phyloP scores from a whole-genome alignment of 2,888 invertebrate genomes.

The Strigamia transsilvanica region DNA sequence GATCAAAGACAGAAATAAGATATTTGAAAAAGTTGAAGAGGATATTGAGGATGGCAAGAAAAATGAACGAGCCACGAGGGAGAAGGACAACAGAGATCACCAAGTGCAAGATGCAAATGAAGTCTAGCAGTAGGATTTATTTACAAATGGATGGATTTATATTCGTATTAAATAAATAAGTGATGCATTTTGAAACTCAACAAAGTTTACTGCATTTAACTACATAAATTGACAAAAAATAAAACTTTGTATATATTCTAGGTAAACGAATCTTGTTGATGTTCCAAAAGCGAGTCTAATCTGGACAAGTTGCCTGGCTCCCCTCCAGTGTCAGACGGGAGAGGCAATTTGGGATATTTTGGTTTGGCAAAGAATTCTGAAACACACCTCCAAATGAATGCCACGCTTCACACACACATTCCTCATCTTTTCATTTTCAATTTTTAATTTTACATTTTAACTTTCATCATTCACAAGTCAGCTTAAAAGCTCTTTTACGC shows the following conservation, averaged over 20 bases:
- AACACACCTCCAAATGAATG: background rate
- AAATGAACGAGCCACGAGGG: too few relatives aligned
- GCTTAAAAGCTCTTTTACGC: too few relatives aligned
- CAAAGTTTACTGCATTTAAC: background rate
- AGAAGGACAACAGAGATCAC: too few relatives aligned
- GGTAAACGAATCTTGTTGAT: slow-evolving; percentile 5
- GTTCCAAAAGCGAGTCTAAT: slow-evolving; percentile 26
- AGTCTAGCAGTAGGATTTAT: too few relatives aligned
- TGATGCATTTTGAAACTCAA: background rate
- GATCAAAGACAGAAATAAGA: too few relatives aligned
- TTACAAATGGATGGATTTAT: too few relatives aligned
- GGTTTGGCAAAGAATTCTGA: slow-evolving; percentile 33
- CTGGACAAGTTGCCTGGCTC: slow-evolving; percentile 38
- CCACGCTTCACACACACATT: background rate
- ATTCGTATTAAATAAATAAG: too few relatives aligned
- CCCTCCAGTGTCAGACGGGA: slow-evolving; percentile 38
- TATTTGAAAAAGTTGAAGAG: too few relatives aligned
- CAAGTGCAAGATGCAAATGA: too few relatives aligned
- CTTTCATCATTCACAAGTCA: too few relatives aligned
- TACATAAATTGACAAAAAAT: background rate
- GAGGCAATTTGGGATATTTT: slow-evolving; percentile 26
- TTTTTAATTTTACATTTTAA: too few relatives aligned
- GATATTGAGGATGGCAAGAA: too few relatives aligned
- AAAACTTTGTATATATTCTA: background rate
- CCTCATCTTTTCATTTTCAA: background rate